Evolutionary conservation across 92 coral and sea anemone species (phyloP).

Genomic region (Chrysogorgia sp.): DNA sequence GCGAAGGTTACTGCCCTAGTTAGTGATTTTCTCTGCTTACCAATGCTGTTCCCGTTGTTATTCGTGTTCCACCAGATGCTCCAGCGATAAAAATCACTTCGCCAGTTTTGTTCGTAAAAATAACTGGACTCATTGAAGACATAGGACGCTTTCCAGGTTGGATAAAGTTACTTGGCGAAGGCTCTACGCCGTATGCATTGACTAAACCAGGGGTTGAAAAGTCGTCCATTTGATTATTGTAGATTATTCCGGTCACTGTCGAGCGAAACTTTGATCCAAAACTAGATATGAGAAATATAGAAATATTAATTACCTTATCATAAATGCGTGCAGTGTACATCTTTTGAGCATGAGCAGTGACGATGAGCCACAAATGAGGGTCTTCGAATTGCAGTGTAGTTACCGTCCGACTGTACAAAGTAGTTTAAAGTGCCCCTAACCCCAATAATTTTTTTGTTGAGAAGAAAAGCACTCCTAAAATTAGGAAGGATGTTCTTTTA

Average conservation of each 20-base stretch:
- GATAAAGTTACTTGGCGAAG: conserved; percentile 82
- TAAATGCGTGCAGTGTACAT: too few relatives aligned
- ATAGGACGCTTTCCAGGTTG: conserved; percentile 84
- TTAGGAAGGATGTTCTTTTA: too few relatives aligned
- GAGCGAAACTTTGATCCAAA: conserved; percentile 90
- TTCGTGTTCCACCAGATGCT: conserved; percentile 93
- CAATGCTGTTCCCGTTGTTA: conserved; percentile 89
- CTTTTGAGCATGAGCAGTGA: too few relatives aligned
- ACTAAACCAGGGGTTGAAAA: conserved; percentile 88
- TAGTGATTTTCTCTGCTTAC: conserved; percentile 66
- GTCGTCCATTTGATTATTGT: conserved; percentile 95
- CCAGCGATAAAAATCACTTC: conserved; percentile 83
- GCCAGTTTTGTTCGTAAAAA: conserved; percentile 68
- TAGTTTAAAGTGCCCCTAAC: too few relatives aligned
- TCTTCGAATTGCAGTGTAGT: neutral
- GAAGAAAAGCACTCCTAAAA: too few relatives aligned
- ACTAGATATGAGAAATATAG: conserved; percentile 37
- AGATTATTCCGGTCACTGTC: conserved; percentile 74
- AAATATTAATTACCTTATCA: too few relatives aligned
- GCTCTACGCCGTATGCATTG: conserved; percentile 82
- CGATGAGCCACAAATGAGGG: too few relatives aligned
- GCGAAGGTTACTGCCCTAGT: too few relatives aligned
- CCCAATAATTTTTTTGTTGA: too few relatives aligned
- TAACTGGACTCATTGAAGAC: conserved; percentile 86
- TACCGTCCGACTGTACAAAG: too few relatives aligned